Percentiles rank a stretch among this genome's conserved stretches.
These are phyloP conservation scores for Aproaerema taeniolella DNA, from an alignment of 2,888 invertebrate species.

Conservation along the genomic window DNA sequence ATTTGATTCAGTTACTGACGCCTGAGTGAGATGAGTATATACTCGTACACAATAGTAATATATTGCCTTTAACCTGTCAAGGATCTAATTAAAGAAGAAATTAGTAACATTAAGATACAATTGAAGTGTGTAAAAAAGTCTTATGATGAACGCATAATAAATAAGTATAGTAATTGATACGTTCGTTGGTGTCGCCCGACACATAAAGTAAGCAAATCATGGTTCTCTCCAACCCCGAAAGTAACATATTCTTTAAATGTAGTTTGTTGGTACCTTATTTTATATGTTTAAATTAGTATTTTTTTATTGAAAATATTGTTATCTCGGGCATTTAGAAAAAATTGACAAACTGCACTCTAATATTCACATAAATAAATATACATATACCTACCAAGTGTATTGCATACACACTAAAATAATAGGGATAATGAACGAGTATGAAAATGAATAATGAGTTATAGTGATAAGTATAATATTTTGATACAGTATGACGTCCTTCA, in stretches of 20 bases:
- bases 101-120: constrained; percentile 54
- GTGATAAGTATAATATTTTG: too few relatives aligned
- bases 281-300: constrained; percentile 1
- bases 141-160: constrained; percentile 43
- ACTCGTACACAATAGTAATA: constrained; percentile 31
- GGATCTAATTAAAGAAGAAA: constrained; percentile 36
- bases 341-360: background rate
- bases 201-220: constrained; percentile 29
- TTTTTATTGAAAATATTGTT: constrained; percentile 3
- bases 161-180: constrained; percentile 46
- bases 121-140: constrained; percentile 46
- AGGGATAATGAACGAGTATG: too few relatives aligned
- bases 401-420: background rate
- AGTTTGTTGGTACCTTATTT: constrained; percentile 5
- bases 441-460: too few relatives aligned
- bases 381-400: background rate
- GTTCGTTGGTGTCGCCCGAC: constrained; percentile 40
- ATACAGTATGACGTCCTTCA: too few relatives aligned
- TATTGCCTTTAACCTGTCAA: constrained; percentile 49
- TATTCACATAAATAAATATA: background rate
- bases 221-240: constrained; percentile 42
- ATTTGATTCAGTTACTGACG: constrained; percentile 10
- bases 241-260: constrained; percentile 24
- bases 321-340: background rate
- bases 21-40: constrained; percentile 23